Percentiles rank a stretch among this genome's conserved stretches.
phyloP scores from a whole-genome alignment of 2,797 vertebrate genomes.

The Neoniphon sammara region DNA sequence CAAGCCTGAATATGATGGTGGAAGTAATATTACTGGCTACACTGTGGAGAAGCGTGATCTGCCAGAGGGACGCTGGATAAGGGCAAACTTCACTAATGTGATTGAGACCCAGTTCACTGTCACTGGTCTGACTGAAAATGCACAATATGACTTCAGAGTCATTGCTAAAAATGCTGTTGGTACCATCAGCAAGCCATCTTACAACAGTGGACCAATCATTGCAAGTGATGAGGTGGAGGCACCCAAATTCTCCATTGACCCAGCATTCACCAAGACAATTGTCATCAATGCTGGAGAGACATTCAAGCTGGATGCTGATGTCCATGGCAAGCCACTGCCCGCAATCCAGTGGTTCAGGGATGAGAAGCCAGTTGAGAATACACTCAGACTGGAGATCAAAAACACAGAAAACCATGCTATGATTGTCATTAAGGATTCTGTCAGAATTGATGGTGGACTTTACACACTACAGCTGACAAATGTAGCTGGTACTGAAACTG shows the following conservation, averaged over 20 bases:
- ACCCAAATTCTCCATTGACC: conserved; percentile 96
- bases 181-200: conserved; percentile 94
- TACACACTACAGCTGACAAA: conserved; percentile 93
- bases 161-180: conserved; percentile 98
- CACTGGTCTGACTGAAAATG: conserved; percentile 94
- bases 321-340: conserved; percentile 92
- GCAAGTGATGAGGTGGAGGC: conserved; percentile 94
- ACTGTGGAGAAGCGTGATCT: conserved; percentile 96
- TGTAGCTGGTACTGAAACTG: conserved; percentile 91
- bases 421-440: conserved; percentile 92
- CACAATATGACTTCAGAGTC: conserved; percentile 98
- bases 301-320: conserved; percentile 96
- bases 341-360: conserved; percentile 94
- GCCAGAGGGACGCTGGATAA: conserved; percentile 97
- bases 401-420: conserved; percentile 92
- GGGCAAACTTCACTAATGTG: conserved; percentile 97
- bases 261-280: conserved; percentile 92
- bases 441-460: conserved; percentile 91
- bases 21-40: conserved; percentile 96
- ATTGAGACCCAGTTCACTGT: conserved; percentile 96
- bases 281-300: conserved; percentile 92
- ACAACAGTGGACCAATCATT: conserved; percentile 95
- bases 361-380: conserved; percentile 92
- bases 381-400: conserved; percentile 91
- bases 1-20: conserved; percentile 97